Base-by-base conservation (phyloP, 1,140 invertebrate species). In the Leptinotarsa lineolata region DNA sequence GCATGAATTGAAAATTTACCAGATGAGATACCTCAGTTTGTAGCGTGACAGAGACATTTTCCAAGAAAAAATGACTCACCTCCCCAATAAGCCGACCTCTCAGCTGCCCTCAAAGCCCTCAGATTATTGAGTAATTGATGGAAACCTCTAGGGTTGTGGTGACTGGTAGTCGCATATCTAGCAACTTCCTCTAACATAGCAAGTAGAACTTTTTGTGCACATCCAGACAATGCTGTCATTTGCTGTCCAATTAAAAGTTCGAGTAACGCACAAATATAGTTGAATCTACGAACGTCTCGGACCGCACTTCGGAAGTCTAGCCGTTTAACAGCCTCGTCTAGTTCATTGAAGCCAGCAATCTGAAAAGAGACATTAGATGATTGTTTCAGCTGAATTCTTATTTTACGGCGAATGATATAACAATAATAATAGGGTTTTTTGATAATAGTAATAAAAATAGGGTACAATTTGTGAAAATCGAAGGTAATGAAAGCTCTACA, bases 281-380 rank as follows among this genome's bases (percentile, higher is more conserved):
- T 97, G 85, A 99, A 98, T 68, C 97, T 88, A 68, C 96, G 90
- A 16, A 94, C 93, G 86, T 99, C 97, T 70, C 93, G 92, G 44
- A 98, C 96, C 3, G 97, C 97, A 73, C 94, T 95, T 70, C 94
- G 91, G 86, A 99, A 96, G 85, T 99, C 97, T 58, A 99, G 86
- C 72, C 94, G 91, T 81, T 96, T 94, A 18, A 99, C 92, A 2
- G 96, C 97, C 86, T 99, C 97, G 79, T 94, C 95, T 48, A 99
- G 87, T 64, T 94, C 95, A 84, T 97, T 98, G 85, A 97, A 96
- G 59, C 95, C 95, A 73, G 95, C 95, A 81, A 97, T 96, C 94
- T 96, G 83, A 39, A 73, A 72, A 63, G 30, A 39, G 30, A 39
- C 30, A 11, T 39, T 39, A 39, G 30, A 39, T 11, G 30, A 30